Conservation (phyloP, 2,888 invertebrate genomes). For the Alviniconcha strummeri region DNA sequence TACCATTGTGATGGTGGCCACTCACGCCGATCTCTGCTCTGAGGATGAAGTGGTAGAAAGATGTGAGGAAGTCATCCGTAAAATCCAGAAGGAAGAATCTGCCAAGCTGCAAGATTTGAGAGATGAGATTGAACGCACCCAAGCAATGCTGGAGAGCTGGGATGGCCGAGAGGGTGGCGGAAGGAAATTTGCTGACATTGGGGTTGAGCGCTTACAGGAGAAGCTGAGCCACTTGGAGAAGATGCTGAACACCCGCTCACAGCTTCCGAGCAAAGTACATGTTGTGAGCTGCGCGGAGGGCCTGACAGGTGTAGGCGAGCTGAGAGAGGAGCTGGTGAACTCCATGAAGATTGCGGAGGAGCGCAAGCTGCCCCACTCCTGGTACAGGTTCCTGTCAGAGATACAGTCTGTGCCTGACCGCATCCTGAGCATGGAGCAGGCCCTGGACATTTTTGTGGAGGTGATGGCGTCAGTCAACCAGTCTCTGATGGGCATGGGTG, state of each 20-base stretch:
- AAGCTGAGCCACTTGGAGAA: slow-evolving; percentile 56
- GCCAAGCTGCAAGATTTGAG: slow-evolving; percentile 51
- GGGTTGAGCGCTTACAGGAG: slow-evolving; percentile 58
- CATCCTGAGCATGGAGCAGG: slow-evolving; percentile 54
- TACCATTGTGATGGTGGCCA: slow-evolving; percentile 59
- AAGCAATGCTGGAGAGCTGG: slow-evolving; percentile 44
- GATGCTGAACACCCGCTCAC: slow-evolving; percentile 55
- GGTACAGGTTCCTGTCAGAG: slow-evolving; percentile 59
- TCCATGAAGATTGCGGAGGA: slow-evolving; percentile 43
- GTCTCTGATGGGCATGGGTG: slow-evolving; percentile 60
- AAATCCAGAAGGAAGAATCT: slow-evolving; percentile 57
- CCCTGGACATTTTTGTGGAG: slow-evolving; percentile 52
- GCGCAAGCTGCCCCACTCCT: slow-evolving; percentile 56
- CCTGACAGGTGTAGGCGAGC: slow-evolving; percentile 46
- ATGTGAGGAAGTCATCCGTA: slow-evolving; percentile 52
- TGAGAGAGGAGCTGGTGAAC: slow-evolving; percentile 32
- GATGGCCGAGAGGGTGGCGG: slow-evolving; percentile 50
- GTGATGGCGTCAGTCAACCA: slow-evolving; percentile 53
- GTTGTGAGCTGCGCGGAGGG: slow-evolving; percentile 65
- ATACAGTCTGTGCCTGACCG: slow-evolving; percentile 57
- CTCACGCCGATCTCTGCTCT: slow-evolving; percentile 62
- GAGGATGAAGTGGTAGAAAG: slow-evolving; percentile 51
- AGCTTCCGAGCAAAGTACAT: slow-evolving; percentile 54
- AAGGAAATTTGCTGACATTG: slow-evolving; percentile 61
- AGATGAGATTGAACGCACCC: slow-evolving; percentile 40